Evolutionary conservation across 1,140 invertebrate genomes (phyloP).

Genomic region (Bombus sibiricus): DNA sequence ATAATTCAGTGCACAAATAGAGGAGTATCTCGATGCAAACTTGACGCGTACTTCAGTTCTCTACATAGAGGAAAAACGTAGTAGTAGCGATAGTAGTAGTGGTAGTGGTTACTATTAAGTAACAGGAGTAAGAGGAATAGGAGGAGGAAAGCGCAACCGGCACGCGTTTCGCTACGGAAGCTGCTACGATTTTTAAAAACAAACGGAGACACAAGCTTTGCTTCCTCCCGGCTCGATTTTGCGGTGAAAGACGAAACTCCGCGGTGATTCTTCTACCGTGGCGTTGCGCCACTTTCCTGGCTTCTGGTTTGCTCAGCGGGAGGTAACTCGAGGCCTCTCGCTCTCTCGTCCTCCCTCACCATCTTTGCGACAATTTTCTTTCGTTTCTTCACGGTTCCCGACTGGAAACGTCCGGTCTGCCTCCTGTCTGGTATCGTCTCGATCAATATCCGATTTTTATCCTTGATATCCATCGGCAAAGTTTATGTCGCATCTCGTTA

Average conservation of each 20-base stretch:
- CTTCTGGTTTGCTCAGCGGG: conserved; percentile 57
- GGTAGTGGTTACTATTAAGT: neutral
- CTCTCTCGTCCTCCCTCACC: neutral
- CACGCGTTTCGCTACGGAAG: conserved; percentile 42
- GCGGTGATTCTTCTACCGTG: conserved; percentile 49
- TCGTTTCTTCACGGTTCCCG: neutral
- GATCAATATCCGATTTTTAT: neutral
- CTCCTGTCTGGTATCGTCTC: neutral
- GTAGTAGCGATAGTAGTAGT: neutral
- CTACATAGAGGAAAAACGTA: neutral
- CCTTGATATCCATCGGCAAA: neutral
- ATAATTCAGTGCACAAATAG: neutral
- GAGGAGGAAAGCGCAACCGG: neutral
- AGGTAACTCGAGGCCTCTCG: conserved; percentile 59
- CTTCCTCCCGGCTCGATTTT: conserved; percentile 63
- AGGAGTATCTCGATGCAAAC: neutral
- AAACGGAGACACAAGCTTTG: conserved; percentile 48
- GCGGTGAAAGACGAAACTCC: conserved; percentile 69
- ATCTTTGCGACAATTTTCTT: neutral
- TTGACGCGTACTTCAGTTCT: neutral
- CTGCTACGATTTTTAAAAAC: conserved; percentile 50
- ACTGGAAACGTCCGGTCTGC: neutral
- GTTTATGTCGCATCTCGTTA: too few species aligned
- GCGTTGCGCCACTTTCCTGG: conserved; percentile 67
- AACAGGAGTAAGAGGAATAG: neutral